Conservation (phyloP, 2,888 invertebrate species). For the Caenorhabditis plicata region DNA sequence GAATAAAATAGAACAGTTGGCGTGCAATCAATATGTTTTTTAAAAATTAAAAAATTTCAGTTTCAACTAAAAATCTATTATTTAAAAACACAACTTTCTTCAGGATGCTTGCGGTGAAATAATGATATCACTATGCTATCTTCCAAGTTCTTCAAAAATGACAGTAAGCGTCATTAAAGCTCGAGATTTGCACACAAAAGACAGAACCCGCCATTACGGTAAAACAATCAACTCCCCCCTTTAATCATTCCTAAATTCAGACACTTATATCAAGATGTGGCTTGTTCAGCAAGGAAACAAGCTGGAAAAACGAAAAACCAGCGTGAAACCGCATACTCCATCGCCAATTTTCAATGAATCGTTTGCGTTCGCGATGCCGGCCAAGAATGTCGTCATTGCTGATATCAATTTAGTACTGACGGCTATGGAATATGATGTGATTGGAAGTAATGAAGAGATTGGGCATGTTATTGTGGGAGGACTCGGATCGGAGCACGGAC, state of each 20-base stretch:
- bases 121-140: constrained; percentile 87
- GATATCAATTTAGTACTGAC: constrained; percentile 62
- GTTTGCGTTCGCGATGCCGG: constrained; percentile 62
- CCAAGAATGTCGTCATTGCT: constrained; percentile 44
- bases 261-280: constrained; percentile 66
- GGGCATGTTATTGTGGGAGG: constrained; percentile 63
- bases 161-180: constrained; percentile 89
- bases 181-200: constrained; percentile 77
- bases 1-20: too few species aligned
- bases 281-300: constrained; percentile 64
- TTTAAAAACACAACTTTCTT: constrained; percentile 9
- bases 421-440: constrained; percentile 64
- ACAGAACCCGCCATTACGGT: constrained; percentile 40
- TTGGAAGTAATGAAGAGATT: constrained; percentile 62
- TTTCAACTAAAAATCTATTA: too few species aligned
- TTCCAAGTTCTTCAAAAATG: constrained; percentile 87
- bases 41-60: too few species aligned
- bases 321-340: constrained; percentile 56
- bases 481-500: constrained; percentile 56
- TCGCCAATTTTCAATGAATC: constrained; percentile 64
- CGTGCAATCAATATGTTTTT: too few species aligned
- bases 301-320: constrained; percentile 64
- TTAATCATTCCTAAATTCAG: too few species aligned
- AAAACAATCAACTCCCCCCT: neutral
- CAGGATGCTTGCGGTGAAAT: constrained; percentile 82